Percentiles rank a stretch among this genome's conserved stretches.
Conservation (phyloP, 2,888 invertebrate genomes). For the Epinotia nisella region DNA sequence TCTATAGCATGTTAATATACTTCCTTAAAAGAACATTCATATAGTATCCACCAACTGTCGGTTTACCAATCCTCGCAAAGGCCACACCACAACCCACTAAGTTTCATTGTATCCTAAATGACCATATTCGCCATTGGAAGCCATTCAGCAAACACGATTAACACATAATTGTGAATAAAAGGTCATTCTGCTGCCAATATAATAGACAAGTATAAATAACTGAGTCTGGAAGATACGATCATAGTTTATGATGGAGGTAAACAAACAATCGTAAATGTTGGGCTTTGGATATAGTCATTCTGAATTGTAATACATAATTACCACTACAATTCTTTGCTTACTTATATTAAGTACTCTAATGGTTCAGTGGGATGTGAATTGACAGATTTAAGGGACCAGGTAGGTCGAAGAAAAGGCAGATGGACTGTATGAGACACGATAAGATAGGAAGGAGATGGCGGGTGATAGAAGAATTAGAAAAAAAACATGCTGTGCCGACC, state of each 20-base stretch:
- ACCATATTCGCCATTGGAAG: slow-evolving; percentile 14
- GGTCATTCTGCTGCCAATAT: slow-evolving; percentile 47
- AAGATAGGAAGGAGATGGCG: too few relatives aligned
- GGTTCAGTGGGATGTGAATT: too few relatives aligned
- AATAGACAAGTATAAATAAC: slow-evolving; percentile 9
- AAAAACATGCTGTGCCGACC: too few relatives aligned
- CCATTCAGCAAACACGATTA: slow-evolving; percentile 49
- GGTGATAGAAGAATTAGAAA: too few relatives aligned
- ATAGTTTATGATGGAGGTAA: slow-evolving; percentile 14
- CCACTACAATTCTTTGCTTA: neutral
- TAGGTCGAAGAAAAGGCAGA: too few relatives aligned
- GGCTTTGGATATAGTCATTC: neutral
- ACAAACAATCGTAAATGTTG: slow-evolving; percentile 10
- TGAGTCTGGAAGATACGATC: slow-evolving; percentile 17
- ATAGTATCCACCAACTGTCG: neutral
- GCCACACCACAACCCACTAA: neutral
- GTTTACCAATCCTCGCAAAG: neutral
- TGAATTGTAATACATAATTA: neutral
- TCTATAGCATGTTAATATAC: neutral
- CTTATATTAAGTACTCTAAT: too few relatives aligned
- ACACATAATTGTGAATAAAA: slow-evolving; percentile 58
- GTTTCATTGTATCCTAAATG: slow-evolving; percentile 12
- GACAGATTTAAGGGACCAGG: too few relatives aligned
- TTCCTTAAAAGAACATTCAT: neutral
- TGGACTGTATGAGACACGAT: too few relatives aligned